phyloP scores from a whole-genome alignment of 2,797 vertebrate species.

The Hydrolagus colliei region DNA sequence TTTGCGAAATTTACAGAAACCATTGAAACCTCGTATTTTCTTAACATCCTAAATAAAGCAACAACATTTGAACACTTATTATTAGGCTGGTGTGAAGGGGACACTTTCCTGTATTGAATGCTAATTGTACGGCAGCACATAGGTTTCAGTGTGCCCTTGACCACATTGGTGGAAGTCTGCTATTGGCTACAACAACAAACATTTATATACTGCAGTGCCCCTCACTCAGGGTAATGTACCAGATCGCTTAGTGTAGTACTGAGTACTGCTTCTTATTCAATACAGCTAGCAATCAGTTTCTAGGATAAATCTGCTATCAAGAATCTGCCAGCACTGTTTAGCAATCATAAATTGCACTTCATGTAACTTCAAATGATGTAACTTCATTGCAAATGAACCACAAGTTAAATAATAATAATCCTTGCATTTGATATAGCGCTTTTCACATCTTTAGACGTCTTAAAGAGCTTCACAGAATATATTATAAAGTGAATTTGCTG shows the following conservation, averaged over 20 bases:
- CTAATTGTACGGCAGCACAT: neutral
- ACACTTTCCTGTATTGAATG: neutral
- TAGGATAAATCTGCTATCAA: neutral
- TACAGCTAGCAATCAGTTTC: neutral
- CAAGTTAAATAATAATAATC: too few relatives aligned
- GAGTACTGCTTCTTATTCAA: too few relatives aligned
- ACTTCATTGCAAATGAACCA: too few relatives aligned
- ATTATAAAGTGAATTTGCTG: too few relatives aligned
- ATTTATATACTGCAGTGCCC: too few relatives aligned
- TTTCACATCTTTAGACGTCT: too few relatives aligned
- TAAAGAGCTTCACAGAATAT: too few relatives aligned
- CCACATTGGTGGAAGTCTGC: neutral
- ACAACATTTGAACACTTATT: conserved; percentile 18
- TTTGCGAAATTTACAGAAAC: conserved; percentile 67
- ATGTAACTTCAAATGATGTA: too few relatives aligned
- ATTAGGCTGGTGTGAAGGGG: conserved; percentile 7
- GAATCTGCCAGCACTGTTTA: neutral
- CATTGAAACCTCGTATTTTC: conserved; percentile 28
- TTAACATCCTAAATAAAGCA: conserved; percentile 24
- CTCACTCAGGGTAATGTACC: too few relatives aligned
- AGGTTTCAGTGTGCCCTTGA: conserved; percentile 14
- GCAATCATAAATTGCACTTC: too few relatives aligned
- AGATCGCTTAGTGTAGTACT: neutral
- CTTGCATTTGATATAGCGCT: too few relatives aligned
- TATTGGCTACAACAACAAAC: too few relatives aligned